Conservation (phyloP, 2,888 invertebrate species). For the Sarcophaga carnaria region DNA sequence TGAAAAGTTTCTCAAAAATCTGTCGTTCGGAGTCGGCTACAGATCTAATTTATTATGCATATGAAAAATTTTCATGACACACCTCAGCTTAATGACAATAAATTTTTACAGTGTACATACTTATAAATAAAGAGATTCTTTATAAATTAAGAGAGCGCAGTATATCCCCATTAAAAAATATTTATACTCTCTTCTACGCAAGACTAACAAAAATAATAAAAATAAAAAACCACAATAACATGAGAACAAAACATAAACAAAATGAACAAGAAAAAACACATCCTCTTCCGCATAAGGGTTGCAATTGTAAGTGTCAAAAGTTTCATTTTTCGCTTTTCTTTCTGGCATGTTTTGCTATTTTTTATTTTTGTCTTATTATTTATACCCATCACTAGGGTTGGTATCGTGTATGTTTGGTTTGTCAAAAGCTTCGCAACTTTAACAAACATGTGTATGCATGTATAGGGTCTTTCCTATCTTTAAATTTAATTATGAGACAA, state of each 20-base stretch:
- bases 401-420: not conserved
- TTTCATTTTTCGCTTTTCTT: conserved; percentile 28
- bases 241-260: conserved; percentile 12
- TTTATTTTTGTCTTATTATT: not conserved
- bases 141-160: not conserved
- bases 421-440: not conserved
- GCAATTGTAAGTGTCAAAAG: conserved; percentile 62
- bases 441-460: not conserved
- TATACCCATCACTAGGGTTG: not conserved
- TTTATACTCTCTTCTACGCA: conserved; percentile 35
- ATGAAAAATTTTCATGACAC: too few relatives aligned
- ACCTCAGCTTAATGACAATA: not conserved
- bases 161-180: conserved; percentile 12
- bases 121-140: too few relatives aligned
- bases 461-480: too few relatives aligned
- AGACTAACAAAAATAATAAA: conserved; percentile 1
- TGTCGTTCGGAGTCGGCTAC: rapidly evolving
- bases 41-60: too few relatives aligned
- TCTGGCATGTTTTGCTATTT: not conserved
- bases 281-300: conserved; percentile 64
- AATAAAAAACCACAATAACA: not conserved
- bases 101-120: conserved; percentile 3
- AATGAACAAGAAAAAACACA: conserved; percentile 26
- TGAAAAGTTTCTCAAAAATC: too few relatives aligned
- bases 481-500: too few relatives aligned